Base-by-base conservation (phyloP, 2,797 vertebrate genomes). In the Lepilemur ruficaudatus region DNA sequence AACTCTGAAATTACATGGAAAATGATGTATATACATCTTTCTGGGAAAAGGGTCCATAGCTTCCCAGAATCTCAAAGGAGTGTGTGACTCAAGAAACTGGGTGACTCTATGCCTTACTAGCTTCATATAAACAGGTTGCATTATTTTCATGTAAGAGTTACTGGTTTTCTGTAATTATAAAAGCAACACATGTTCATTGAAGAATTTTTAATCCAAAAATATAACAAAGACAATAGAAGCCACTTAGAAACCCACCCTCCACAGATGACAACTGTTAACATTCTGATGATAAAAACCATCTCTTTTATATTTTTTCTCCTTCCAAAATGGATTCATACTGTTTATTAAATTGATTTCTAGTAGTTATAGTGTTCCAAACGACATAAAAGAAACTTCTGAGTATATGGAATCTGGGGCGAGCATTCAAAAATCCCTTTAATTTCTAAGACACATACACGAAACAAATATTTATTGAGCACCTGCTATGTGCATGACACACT, bases 251-350 rank as follows among this genome's bases (percentile, higher is more conserved):
- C 63, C 73, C 89, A 95, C 28, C 14, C 20, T n/a, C 30, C 50
- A 67, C 1, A 94, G 17, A 76, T 59, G 48, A 61, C 30, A 28
- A 55, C 38, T 41, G 14, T 76, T 92, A 80, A 61, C 20, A 63
- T 89, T 91, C 75, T 91, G 30, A 78, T 87, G 23, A 52, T 67
- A 25, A 59, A 59, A 38, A 84, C 80, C 7, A 69, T 14, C 43
- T 76, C 18, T 83, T 79, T 91, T 93, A 55, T 75, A 28, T 87
- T 87, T 82, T 82, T 82, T 57, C 86, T 93, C 50, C 63, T 87
- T 89, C 32, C 59, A 84, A 72, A 89, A 32, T 91, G 87, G 65
- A 89, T 67, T 84, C 50, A 57, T 28, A 72, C 11, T 80, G 22
- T 78, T 67, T 28, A 79, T 67, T 32, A 94, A 80, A 35, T 57